Conservation (phyloP, 1,140 invertebrate species). For the Zaprionus gabonicus region DNA sequence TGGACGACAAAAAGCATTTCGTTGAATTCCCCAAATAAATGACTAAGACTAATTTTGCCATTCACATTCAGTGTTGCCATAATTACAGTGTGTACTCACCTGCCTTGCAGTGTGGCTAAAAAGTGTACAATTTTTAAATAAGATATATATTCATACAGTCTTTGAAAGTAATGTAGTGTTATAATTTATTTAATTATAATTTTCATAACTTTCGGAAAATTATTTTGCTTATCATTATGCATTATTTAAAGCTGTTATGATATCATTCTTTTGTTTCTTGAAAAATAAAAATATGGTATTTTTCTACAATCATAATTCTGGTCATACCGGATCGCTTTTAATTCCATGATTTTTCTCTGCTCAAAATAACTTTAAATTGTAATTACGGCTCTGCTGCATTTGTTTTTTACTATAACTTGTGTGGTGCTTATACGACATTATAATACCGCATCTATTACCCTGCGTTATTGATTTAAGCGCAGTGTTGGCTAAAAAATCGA, state of each 20-base stretch:
- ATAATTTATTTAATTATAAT: background rate
- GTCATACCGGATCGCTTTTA: slow-evolving; percentile 36
- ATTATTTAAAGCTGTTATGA: background rate
- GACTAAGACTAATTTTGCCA: slow-evolving; percentile 11
- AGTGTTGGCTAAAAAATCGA: background rate
- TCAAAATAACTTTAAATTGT: slow-evolving; percentile 30
- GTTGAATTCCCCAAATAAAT: slow-evolving; percentile 32
- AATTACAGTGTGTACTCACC: background rate
- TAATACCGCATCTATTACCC: slow-evolving; percentile 3
- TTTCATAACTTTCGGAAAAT: background rate
- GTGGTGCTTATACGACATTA: background rate
- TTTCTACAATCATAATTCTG: slow-evolving; percentile 3
- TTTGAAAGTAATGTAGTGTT: background rate
- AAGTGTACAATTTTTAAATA: background rate
- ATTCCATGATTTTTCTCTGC: slow-evolving; percentile 38
- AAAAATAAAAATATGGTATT: slow-evolving; percentile 23
- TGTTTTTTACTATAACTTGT: slow-evolving; percentile 1
- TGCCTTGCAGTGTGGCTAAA: background rate
- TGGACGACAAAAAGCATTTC: background rate
- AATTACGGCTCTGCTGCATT: slow-evolving; percentile 17
- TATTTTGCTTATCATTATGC: background rate
- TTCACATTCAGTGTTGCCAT: slow-evolving; percentile 13
- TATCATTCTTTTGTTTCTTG: background rate
- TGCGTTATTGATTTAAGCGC: slow-evolving; percentile 31
- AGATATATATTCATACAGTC: background rate